These are phyloP conservation scores for Drosophila santomea DNA, from an alignment of 1,140 invertebrate genomes.

Conservation along the genomic window DNA sequence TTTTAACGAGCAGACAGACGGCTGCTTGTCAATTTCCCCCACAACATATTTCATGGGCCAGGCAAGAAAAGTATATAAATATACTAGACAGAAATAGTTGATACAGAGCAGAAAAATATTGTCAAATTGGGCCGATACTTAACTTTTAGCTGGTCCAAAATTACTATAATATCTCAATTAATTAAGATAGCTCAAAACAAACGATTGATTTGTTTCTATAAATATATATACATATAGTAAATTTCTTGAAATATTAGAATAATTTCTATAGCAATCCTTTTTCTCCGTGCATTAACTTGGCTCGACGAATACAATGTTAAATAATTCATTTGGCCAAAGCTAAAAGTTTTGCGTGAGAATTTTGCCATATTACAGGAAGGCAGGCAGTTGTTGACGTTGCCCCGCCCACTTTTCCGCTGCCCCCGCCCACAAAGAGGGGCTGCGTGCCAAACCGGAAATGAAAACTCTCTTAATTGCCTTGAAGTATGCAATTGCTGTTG, in stretches of 20 bases:
- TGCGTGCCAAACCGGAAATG: conserved; percentile 79
- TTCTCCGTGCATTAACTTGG: conserved; percentile 20
- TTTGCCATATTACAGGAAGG: conserved; percentile 73
- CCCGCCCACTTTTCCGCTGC: conserved; percentile 18
- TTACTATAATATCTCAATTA: too few relatives aligned
- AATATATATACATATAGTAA: too few relatives aligned
- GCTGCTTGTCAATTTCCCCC: conserved; percentile 60
- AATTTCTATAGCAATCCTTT: neutral
- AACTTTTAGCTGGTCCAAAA: too few relatives aligned
- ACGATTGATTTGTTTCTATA: too few relatives aligned
- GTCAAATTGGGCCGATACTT: too few relatives aligned
- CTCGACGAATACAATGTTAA: conserved; percentile 70
- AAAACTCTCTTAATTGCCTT: conserved; percentile 78
- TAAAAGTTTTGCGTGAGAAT: conserved; percentile 76
- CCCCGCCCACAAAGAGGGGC: neutral
- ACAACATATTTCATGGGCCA: conserved; percentile 61
- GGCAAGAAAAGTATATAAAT: conserved; percentile 12
- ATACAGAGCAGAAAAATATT: neutral
- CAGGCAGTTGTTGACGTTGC: conserved; percentile 32
- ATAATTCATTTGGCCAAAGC: conserved; percentile 71
- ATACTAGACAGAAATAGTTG: conserved; percentile 6
- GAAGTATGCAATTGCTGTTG: conserved; percentile 68
- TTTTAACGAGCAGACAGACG: conserved; percentile 59
- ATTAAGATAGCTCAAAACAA: too few relatives aligned
- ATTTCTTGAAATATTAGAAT: too few relatives aligned